Evolutionary conservation across 2,797 vertebrate genomes (phyloP).

Genomic region (Tiaroga cobitis): DNA sequence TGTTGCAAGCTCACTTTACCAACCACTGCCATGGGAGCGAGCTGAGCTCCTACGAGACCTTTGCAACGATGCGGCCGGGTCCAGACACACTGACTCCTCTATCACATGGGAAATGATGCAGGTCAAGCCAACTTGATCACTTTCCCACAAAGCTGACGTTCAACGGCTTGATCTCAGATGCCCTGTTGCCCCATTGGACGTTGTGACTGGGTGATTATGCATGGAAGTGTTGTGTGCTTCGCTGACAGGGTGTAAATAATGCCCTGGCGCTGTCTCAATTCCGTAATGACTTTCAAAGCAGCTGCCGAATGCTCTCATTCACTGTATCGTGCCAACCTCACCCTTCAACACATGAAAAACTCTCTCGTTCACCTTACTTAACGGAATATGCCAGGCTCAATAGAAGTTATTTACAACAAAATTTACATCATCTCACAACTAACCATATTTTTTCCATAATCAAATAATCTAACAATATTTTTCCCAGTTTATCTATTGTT

Average conservation of each 20-base stretch:
- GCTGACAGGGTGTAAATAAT: constrained; percentile 45
- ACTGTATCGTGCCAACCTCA: constrained; percentile 9
- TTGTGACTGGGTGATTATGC: constrained; percentile 31
- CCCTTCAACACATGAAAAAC: neutral
- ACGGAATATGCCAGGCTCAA: neutral
- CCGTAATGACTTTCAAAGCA: constrained; percentile 38
- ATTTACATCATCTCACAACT: neutral
- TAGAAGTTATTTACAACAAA: neutral
- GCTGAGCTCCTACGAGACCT: constrained; percentile 7
- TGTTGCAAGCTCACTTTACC: constrained; percentile 28
- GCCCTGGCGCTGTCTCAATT: constrained; percentile 9
- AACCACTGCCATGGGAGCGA: constrained; percentile 28
- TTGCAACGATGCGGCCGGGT: neutral
- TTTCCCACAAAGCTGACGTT: constrained; percentile 37
- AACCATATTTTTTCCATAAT: too few relatives aligned
- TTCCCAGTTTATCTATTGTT: too few relatives aligned
- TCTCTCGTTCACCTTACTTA: constrained; percentile 25
- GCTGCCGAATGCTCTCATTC: constrained; percentile 44
- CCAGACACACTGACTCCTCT: constrained; percentile 30
- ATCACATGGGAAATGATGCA: constrained; percentile 36
- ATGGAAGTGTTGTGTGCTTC: constrained; percentile 17
- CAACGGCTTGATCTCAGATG: constrained; percentile 8
- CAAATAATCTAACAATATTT: too few relatives aligned
- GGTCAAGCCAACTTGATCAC: constrained; percentile 21
- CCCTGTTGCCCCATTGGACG: neutral